Evolutionary conservation across 2,888 invertebrate genomes (phyloP), one percentile per base, ranked within the genome.

Genomic region (Lamproptera curius): DNA sequence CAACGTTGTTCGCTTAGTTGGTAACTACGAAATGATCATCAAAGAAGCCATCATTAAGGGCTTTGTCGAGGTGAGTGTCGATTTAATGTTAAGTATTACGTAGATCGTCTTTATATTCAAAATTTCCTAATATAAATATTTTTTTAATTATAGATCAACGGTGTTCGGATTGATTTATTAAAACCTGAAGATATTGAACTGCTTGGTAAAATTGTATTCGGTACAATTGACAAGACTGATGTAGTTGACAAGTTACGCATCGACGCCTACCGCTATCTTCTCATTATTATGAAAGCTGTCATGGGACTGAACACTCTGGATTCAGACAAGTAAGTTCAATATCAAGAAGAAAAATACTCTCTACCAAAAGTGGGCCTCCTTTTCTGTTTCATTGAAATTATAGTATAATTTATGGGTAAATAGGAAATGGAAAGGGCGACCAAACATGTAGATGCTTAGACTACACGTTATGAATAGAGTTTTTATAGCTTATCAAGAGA

Each of bases 31-130:
- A 67, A 79, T 68, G 44, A 88, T 91, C 51, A 89, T 91, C 52
- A 82, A 76, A 44, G 90, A 90, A 51, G 89, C 90, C 53, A 89
- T 91, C 53, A 81, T 90, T 50, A 84, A 81, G 54, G 91, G 91
- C 59, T 89, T 68, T 58, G 62, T 83, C 56, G 84, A 84, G 58
- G 86, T 87, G 62, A 65, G 61, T 70, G 86, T 87, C 62, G 65
- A 60, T 70, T 46, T 52, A 26, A 8, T 16, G 16, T 28, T 26
- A 14, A 9, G 37, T 35, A 16, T 3, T 14, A 33, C 15, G 5
- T 35, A 15, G 3, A n/a, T n/a, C n/a, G 5, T 20, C 10, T 5
- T 16, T 16, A 16, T 16, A 9, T 20, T 20, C 20, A 20, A 6
- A 20, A 6, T 5, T 20, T 6, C 3, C 6, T 20, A 20, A 20